phyloP scores from a whole-genome alignment of 2,113 vertebrate species.

The Dascyllus trimaculatus region DNA sequence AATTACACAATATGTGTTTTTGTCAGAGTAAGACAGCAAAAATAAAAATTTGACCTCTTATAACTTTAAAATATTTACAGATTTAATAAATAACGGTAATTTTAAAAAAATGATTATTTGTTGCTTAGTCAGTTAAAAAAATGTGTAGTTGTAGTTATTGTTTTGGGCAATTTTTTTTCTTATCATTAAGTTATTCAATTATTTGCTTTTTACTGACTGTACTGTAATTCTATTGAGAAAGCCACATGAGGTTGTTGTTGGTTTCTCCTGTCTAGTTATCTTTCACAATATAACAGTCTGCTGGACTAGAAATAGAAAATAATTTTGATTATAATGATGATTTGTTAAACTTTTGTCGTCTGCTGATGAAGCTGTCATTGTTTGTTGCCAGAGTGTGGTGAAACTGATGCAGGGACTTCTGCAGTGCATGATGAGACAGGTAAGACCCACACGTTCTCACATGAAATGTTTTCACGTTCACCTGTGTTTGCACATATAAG shows the following conservation, averaged over 20 bases:
- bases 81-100: too few species aligned
- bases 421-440: slow-evolving; percentile 99
- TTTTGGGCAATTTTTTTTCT: too few species aligned
- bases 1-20: too few species aligned
- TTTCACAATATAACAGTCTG: not conserved
- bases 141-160: too few species aligned
- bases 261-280: not conserved
- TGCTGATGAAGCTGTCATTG: not conserved
- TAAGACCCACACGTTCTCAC: slow-evolving; percentile 64
- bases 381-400: slow-evolving; percentile 92
- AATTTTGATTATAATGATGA: not conserved
- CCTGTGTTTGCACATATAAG: not conserved
- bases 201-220: too few species aligned
- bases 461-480: not conserved
- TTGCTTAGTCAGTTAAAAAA: too few species aligned
- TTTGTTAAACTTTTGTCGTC: not conserved
- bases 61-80: too few species aligned
- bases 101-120: too few species aligned
- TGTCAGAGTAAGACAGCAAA: too few species aligned
- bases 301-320: not conserved
- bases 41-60: too few species aligned
- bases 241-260: not conserved
- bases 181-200: not conserved
- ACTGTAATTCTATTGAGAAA: too few species aligned
- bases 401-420: slow-evolving; percentile 98